These are phyloP conservation scores for Megamerina dolium DNA, from an alignment of 2,888 invertebrate species.

Conservation along the genomic window DNA sequence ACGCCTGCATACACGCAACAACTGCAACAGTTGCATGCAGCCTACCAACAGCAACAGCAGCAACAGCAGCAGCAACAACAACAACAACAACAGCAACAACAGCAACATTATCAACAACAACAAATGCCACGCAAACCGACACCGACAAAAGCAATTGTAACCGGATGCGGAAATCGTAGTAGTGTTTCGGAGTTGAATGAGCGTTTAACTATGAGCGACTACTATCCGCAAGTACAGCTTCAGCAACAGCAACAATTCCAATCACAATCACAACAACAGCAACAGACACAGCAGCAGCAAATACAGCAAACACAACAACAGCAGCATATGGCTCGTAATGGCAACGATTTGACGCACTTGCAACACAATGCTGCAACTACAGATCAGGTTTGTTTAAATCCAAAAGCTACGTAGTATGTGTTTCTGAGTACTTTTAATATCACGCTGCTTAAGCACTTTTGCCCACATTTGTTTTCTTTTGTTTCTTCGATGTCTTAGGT, in stretches of 20 bases:
- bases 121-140: conserved; percentile 12
- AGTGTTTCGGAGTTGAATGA: conserved; percentile 31
- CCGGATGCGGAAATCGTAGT: conserved; percentile 26
- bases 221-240: conserved; percentile 10
- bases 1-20: conserved; percentile 5
- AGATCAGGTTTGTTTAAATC: conserved; percentile 23
- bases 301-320: conserved; percentile 20
- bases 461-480: background rate
- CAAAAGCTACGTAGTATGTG: background rate
- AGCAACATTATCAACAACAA: conserved; percentile 12
- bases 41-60: conserved; percentile 17
- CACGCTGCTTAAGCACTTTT: background rate
- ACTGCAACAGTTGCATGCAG: conserved; percentile 9
- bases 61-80: conserved; percentile 12
- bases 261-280: conserved; percentile 15
- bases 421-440: background rate
- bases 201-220: conserved; percentile 28
- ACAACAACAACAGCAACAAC: conserved; percentile 15
- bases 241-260: conserved; percentile 17
- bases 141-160: conserved; percentile 8
- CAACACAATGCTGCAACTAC: conserved; percentile 21
- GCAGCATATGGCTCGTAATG: conserved; percentile 20
- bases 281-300: conserved; percentile 18
- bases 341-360: conserved; percentile 22
- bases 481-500: conserved; percentile 2